Conservation (phyloP, 2,797 vertebrate species). For the Schizopygopsis pylzovi region DNA sequence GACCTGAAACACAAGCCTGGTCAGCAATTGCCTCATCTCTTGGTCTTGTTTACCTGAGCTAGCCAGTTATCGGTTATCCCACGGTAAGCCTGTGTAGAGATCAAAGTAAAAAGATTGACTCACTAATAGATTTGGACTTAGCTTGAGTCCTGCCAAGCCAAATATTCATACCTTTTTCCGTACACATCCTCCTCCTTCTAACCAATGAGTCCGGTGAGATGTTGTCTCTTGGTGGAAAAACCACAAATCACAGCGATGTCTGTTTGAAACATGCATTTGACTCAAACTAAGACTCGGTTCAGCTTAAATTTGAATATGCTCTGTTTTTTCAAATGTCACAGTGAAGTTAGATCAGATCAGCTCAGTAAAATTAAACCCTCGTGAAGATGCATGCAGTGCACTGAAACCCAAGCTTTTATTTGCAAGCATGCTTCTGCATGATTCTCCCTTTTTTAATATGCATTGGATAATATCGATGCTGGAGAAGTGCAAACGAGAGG, state of each 20-base stretch:
- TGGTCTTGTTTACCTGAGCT: slow-evolving; percentile 36
- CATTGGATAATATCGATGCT: not conserved
- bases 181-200: not conserved
- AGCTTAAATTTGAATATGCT: slow-evolving; percentile 4
- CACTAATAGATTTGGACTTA: slow-evolving; percentile 25
- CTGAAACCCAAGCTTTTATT: slow-evolving; percentile 30
- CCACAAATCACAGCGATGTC: not conserved
- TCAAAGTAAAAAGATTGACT: slow-evolving; percentile 28
- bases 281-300: not conserved
- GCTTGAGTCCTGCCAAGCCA: slow-evolving; percentile 25
- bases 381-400: slow-evolving; percentile 10
- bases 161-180: not conserved
- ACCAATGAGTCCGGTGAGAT: not conserved
- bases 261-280: not conserved
- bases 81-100: slow-evolving; percentile 19
- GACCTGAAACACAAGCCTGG: slow-evolving; percentile 18
- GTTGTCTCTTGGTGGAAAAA: not conserved
- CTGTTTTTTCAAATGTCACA: not conserved
- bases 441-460: slow-evolving; percentile 14
- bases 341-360: not conserved
- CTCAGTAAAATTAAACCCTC: slow-evolving; percentile 15
- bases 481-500: not conserved
- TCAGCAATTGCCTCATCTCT: slow-evolving; percentile 39
- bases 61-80: slow-evolving; percentile 34
- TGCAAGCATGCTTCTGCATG: slow-evolving; percentile 22